These are phyloP conservation scores for Hippocampus kuda DNA, from an alignment of 2,797 vertebrate genomes.

Conservation along the genomic window DNA sequence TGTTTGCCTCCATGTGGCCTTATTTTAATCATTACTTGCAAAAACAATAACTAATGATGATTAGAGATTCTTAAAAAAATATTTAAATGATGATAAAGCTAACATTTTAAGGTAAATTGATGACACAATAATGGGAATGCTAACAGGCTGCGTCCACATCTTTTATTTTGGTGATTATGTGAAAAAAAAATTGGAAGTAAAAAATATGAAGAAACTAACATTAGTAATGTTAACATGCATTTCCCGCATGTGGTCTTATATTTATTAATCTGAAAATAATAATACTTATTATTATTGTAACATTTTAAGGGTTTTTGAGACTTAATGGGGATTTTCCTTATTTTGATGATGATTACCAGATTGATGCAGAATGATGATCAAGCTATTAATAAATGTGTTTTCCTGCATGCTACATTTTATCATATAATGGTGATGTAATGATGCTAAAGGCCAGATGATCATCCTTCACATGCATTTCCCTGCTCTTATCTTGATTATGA, in stretches of 20 bases:
- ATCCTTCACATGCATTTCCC: neutral
- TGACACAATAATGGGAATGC: too few species aligned
- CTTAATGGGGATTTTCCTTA: neutral
- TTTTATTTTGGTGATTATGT: too few species aligned
- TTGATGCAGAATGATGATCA: neutral
- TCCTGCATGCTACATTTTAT: neutral
- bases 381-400: neutral
- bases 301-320: too few species aligned
- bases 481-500: neutral
- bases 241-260: neutral
- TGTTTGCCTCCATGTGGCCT: neutral
- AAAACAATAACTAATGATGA: neutral
- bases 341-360: neutral
- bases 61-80: too few species aligned
- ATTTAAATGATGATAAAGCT: neutral
- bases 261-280: neutral
- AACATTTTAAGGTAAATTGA: neutral
- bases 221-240: neutral
- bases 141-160: too few species aligned
- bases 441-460: neutral
- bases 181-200: too few species aligned
- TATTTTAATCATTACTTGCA: neutral
- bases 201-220: neutral
- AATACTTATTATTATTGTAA: too few species aligned
- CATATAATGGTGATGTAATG: neutral